Conservation (phyloP, 2,888 invertebrate species). For the Ctenicera cuprea region DNA sequence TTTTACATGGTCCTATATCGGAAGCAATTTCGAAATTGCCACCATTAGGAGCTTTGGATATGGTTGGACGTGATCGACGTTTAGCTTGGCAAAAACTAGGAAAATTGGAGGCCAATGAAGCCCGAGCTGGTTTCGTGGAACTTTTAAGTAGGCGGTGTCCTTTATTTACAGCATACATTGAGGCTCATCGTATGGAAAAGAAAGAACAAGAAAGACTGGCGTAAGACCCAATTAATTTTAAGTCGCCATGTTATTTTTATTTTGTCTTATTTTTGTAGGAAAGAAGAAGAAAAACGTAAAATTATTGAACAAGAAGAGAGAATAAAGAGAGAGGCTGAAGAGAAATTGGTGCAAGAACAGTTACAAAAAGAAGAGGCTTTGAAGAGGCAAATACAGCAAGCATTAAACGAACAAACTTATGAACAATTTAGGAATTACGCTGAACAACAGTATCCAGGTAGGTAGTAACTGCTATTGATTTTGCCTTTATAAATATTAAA, state of each 20-base stretch:
- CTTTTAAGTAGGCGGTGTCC: conserved; percentile 90
- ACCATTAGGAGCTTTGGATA: conserved; percentile 93
- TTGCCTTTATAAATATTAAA: background rate
- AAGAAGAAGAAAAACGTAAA: conserved; percentile 76
- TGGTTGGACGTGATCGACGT: conserved; percentile 94
- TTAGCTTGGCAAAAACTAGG: conserved; percentile 96
- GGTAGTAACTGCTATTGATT: background rate
- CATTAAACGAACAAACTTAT: conserved; percentile 95
- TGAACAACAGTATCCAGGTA: conserved; percentile 90
- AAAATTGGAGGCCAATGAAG: conserved; percentile 88
- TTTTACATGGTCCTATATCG: conserved; percentile 87
- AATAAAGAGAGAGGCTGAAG: conserved; percentile 78
- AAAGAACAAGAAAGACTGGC: conserved; percentile 84
- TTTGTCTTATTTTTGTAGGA: conserved; percentile 61
- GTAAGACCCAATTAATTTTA: conserved; percentile 71
- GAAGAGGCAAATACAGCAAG: conserved; percentile 93
- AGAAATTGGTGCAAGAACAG: conserved; percentile 78
- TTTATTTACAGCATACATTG: conserved; percentile 92
- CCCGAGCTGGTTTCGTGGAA: conserved; percentile 95
- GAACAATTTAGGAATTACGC: conserved; percentile 93
- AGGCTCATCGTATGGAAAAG: conserved; percentile 92
- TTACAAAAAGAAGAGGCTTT: conserved; percentile 79
- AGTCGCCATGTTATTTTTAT: background rate
- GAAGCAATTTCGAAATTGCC: conserved; percentile 80
- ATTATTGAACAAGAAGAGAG: conserved; percentile 77